These are phyloP conservation scores for Halichoeres trimaculatus DNA, from an alignment of 2,113 vertebrate genomes.

Conservation along the genomic window DNA sequence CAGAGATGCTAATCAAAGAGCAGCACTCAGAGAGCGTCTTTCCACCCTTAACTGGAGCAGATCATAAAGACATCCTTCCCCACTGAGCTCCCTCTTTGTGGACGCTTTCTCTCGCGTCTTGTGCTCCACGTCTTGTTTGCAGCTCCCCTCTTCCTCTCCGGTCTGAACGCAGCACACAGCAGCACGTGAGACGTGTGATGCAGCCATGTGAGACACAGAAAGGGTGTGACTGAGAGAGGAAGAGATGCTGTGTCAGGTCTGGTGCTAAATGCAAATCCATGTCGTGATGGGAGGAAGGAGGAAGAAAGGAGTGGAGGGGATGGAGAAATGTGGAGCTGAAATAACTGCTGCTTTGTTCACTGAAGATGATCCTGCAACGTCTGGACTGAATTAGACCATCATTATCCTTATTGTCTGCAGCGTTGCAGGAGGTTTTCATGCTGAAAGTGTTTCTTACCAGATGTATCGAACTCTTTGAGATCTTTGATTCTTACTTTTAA, in stretches of 20 bases:
- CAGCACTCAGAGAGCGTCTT: too few relatives aligned
- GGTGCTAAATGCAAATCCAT: conserved; percentile 30
- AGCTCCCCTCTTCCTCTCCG: background rate
- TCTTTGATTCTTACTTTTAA: too few relatives aligned
- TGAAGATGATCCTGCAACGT: too few relatives aligned
- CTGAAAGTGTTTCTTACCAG: too few relatives aligned
- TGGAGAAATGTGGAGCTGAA: background rate
- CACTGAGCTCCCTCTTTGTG: background rate
- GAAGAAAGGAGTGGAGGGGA: background rate
- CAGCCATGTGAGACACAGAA: conserved; percentile 58
- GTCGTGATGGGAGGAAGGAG: background rate
- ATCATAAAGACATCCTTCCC: background rate
- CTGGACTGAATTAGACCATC: too few relatives aligned
- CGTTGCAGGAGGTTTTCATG: too few relatives aligned
- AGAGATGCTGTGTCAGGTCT: conserved; percentile 37
- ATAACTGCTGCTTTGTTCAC: background rate
- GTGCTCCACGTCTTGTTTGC: too few relatives aligned
- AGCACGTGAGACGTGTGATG: conserved; percentile 49
- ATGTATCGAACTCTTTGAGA: too few relatives aligned
- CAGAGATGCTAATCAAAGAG: conserved; percentile 42
- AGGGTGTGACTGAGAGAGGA: conserved; percentile 42
- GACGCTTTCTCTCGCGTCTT: background rate
- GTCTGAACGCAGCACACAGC: conserved; percentile 13
- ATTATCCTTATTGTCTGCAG: too few relatives aligned
- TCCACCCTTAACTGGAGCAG: conserved; percentile 38